Evolutionary conservation across 2,888 invertebrate genomes (phyloP).

Genomic region (Aspidapion aeneum): DNA sequence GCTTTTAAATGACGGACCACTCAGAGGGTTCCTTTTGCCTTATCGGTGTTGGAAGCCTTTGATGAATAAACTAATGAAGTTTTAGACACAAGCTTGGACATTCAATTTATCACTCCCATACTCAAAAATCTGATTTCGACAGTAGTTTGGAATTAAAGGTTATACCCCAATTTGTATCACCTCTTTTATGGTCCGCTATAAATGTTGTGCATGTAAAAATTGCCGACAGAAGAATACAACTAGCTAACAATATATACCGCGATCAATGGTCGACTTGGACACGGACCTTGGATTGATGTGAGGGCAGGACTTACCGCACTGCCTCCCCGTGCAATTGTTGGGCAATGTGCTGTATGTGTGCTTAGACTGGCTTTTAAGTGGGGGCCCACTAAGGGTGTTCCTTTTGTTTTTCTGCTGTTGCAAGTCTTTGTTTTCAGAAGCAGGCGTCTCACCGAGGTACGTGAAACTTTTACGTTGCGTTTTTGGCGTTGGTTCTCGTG

Average conservation of each 20-base stretch:
- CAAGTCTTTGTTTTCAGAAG: constrained; percentile 25
- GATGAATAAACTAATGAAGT: too few relatives aligned
- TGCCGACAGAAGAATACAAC: too few relatives aligned
- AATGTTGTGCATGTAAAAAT: too few relatives aligned
- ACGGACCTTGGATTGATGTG: constrained; percentile 47
- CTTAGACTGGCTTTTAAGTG: constrained; percentile 39
- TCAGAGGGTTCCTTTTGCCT: constrained; percentile 17
- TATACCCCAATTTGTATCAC: too few relatives aligned
- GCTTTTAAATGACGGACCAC: constrained; percentile 33
- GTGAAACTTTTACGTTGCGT: constrained; percentile 42
- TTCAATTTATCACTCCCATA: too few relatives aligned
- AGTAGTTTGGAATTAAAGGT: too few relatives aligned
- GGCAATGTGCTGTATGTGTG: constrained; percentile 42
- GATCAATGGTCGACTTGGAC: constrained; percentile 47
- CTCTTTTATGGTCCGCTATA: too few relatives aligned
- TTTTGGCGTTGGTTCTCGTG: constrained; percentile 36
- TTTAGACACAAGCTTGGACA: too few relatives aligned
- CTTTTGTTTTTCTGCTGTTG: constrained; percentile 12
- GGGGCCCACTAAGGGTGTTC: constrained; percentile 18
- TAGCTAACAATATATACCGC: constrained; percentile 52
- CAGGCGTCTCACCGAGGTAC: constrained; percentile 29
- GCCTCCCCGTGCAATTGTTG: constrained; percentile 47
- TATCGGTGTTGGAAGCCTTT: constrained; percentile 24
- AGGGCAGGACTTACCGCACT: constrained; percentile 49
- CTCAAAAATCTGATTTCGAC: too few relatives aligned